Base-by-base conservation (phyloP, 2,888 invertebrate species). In the Archips xylosteana region DNA sequence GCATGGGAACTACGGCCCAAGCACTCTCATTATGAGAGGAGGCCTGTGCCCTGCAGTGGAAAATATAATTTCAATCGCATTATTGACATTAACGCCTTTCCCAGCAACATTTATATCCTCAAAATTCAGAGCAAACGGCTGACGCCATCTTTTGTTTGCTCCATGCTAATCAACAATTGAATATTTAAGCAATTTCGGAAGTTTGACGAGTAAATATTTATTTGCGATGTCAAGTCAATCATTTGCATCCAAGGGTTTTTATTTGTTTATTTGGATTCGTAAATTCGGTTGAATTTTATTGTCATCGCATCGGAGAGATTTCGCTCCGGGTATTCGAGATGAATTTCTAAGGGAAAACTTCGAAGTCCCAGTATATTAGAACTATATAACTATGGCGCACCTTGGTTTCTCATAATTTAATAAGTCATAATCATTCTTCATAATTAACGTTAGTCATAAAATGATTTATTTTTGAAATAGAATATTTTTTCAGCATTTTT, bases 141-240 rank as follows among this genome's bases (percentile, higher is more conserved):
- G 68, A 71, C 74, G 69, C 73, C 76, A 75, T 79, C 76, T 76
- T 79, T 79, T 78, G 76, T 78, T 78, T 77, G 75, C 77, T 23
- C 13, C 68, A 71, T 70, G 78, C 76, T 80, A 80, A 81, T 81
- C 80, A 79, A 70, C 68, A 76, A 80, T 78, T 76, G 79, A 77
- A 79, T 80, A 79, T 80, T 80, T 77, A 78, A 78, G 54, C 42
- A 70, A 69, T 69, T 77, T 74, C 61, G 70, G 66, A 71, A 71
- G 71, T 76, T 64, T 68, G 57, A 68, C 15, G 57, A 70, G 65
- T 70, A 74, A 76, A 75, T 71, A 66, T 73, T 75, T 75, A 64
- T 75, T 74, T 64, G 61, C 67, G 59, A 36, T 59, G 75, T 68
- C 72, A 72, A 71, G 75, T 68, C 72, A 72, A 71, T 75, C 54